phyloP scores from a whole-genome alignment of 2,888 invertebrate genomes.

The Acronicta leporina region DNA sequence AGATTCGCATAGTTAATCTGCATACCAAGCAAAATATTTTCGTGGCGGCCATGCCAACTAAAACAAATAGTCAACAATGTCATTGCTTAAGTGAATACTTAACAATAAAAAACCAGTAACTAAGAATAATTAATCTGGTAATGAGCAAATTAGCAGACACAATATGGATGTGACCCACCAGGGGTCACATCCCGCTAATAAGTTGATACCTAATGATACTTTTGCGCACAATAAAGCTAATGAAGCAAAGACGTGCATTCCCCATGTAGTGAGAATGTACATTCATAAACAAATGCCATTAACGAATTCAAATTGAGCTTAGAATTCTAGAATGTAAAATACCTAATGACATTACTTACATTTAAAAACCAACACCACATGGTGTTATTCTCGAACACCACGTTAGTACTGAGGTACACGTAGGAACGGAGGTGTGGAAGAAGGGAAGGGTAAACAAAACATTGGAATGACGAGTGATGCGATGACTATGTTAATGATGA shows the following conservation, averaged over 20 bases:
- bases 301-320: constrained; percentile 74
- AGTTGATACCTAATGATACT: constrained; percentile 43
- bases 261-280: constrained; percentile 66
- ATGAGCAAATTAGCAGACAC: not conserved
- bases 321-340: constrained; percentile 75
- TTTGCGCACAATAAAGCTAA: constrained; percentile 56
- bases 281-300: constrained; percentile 68
- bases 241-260: constrained; percentile 70
- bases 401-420: no score
- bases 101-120: constrained; percentile 58
- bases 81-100: constrained; percentile 58
- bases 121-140: constrained; percentile 51
- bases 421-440: constrained; percentile 62
- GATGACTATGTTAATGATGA: constrained; percentile 81
- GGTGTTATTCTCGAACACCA: constrained; percentile 63
- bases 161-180: not conserved
- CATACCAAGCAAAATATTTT: constrained; percentile 68
- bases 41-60: constrained; percentile 63
- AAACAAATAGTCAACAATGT: constrained; percentile 63
- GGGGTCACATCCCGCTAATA: not conserved
- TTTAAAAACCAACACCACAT: constrained; percentile 66
- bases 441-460: constrained; percentile 74
- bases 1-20: constrained; percentile 66
- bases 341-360: constrained; percentile 63
- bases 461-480: constrained; percentile 70